Conservation (phyloP, 2,797 vertebrate species). For the Chrysocyon brachyurus region DNA sequence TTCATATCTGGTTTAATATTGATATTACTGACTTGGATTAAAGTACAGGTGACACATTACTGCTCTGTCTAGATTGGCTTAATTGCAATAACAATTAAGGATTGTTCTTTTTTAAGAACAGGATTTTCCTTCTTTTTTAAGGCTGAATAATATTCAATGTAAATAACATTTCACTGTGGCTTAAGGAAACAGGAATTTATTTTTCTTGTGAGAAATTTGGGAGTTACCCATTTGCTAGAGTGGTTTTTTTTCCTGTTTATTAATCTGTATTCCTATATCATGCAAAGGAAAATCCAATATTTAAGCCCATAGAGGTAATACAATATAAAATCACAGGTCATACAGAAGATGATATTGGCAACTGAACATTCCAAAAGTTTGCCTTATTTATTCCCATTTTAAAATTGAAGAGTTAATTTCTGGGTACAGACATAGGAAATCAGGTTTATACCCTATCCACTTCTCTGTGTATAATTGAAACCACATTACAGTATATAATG, state of each 20-base stretch:
- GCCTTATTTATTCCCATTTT: rapidly evolving
- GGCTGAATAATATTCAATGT: too few relatives aligned
- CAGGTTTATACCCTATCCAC: neutral
- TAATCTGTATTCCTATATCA: neutral
- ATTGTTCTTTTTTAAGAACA: too few relatives aligned
- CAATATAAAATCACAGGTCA: conserved; percentile 48
- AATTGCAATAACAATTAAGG: neutral
- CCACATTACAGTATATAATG: neutral
- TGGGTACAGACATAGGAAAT: neutral
- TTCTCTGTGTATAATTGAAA: conserved; percentile 33
- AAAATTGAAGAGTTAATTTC: neutral
- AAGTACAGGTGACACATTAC: neutral
- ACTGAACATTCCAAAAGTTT: neutral
- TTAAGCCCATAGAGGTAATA: neutral
- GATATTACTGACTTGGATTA: neutral
- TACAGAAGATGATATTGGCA: conserved; percentile 36
- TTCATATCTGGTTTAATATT: neutral
- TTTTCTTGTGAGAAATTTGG: neutral
- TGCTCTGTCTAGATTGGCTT: neutral
- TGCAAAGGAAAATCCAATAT: conserved; percentile 1
- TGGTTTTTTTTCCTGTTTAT: neutral
- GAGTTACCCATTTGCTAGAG: neutral
- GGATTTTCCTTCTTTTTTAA: too few relatives aligned
- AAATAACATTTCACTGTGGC: neutral
- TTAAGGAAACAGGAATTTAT: neutral